Base-by-base conservation (phyloP, 2,888 invertebrate genomes). In the Cordilura impudica region DNA sequence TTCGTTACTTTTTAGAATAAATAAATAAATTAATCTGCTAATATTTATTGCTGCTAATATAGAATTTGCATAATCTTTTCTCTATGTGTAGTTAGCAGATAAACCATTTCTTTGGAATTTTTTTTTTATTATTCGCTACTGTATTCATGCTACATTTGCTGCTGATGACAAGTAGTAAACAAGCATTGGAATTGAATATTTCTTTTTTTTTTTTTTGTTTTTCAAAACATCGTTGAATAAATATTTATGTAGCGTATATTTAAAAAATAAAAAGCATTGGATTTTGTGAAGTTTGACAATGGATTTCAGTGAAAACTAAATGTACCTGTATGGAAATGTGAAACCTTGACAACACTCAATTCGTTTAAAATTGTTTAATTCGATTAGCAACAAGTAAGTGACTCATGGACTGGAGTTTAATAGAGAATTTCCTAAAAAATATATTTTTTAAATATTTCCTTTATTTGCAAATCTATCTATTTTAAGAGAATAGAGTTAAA, bases 111-210 rank as follows among this genome's bases (percentile, higher is more conserved):
- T 35, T 65, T 51, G 51, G 35, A 51, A 39, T 65, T 14, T 4
- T 10, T 21, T 51, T 65, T 31, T 35, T 31, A n/a, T 35, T 65
- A 39, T 47, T 39, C n/a, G n/a, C n/a, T n/a, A n/a, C n/a, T n/a
- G 35, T 45, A n/a, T 47, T 29, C 8, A 53, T 54, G 53, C n/a
- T 45, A 43, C 54, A 67, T 54, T 67, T 47, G 65, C 67, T 67
- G 49, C 29, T 16, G 26, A 43, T 54, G 54, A 53, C 67, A 67
- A 67, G 29, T 43, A 45, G 45, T 14, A 45, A 54, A 54, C 19
- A 67, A 45, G 53, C 39, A 53, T 65, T 51, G 49, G 39, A 65
- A 53, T 65, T 39, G 47, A 47, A 60, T 43, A 8, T 29, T 53
- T 29, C 29, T 53, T 19, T 21, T 21, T 21, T 1, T 26, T 6